Percentiles rank a stretch among this genome's conserved stretches.
Conservation (phyloP, 2,797 vertebrate species). For the Ctenopoma multispine region DNA sequence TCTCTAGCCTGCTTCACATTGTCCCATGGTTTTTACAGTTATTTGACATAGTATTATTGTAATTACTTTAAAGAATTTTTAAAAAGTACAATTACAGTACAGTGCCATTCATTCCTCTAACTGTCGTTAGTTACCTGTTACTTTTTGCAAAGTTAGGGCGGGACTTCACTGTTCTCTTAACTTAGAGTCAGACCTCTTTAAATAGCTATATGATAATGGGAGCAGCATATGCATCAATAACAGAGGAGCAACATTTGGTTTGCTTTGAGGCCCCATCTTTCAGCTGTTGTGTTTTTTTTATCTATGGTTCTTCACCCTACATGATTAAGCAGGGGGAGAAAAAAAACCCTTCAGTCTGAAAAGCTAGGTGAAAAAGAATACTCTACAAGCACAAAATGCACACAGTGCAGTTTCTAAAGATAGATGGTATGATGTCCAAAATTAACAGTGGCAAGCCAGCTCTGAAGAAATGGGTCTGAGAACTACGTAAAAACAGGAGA, state of each 20-base stretch:
- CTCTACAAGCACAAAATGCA: slow-evolving; percentile 56
- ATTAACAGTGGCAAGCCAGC: slow-evolving; percentile 67
- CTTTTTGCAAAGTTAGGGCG: no score
- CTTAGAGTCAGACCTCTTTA: no score
- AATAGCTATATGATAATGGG: background rate
- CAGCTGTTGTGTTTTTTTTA: slow-evolving; percentile 11
- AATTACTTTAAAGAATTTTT: no score
- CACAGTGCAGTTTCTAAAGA: slow-evolving; percentile 72
- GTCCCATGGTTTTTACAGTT: no score
- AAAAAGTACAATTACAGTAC: no score
- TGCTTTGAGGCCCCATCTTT: slow-evolving; percentile 41
- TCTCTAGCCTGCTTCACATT: no score
- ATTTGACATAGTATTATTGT: no score
- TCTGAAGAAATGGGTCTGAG: slow-evolving; percentile 55
- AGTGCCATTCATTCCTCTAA: no score
- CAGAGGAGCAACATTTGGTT: slow-evolving; percentile 34
- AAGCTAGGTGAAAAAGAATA: slow-evolving; percentile 61
- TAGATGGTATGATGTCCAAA: slow-evolving; percentile 65
- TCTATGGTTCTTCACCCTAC: slow-evolving; percentile 21
- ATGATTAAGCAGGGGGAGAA: slow-evolving; percentile 20
- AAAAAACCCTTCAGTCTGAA: slow-evolving; percentile 34
- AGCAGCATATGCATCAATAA: slow-evolving; percentile 40
- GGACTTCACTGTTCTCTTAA: no score
- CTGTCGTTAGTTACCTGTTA: no score
- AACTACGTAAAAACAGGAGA: slow-evolving; percentile 62